These are phyloP conservation scores for Plebejus argus DNA, from an alignment of 2,888 invertebrate genomes.

Conservation along the genomic window DNA sequence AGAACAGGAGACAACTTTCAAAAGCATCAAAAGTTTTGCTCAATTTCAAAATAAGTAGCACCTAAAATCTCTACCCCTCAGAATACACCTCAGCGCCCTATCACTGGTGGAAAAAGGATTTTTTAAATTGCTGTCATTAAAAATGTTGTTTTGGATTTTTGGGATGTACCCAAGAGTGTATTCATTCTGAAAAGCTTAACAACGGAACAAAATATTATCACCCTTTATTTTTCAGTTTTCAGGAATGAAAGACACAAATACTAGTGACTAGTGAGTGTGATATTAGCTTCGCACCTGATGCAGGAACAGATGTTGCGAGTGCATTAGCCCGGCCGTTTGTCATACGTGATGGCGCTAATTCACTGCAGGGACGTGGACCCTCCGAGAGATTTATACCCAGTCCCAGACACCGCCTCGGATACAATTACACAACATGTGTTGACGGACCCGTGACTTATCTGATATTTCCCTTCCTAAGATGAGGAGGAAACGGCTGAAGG, in stretches of 20 bases:
- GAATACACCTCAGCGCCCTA: not conserved
- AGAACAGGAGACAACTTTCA: not conserved
- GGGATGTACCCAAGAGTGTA: no score
- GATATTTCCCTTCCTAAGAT: not conserved
- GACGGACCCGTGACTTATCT: conserved; percentile 13
- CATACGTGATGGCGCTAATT: conserved; percentile 68
- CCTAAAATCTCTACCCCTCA: not conserved
- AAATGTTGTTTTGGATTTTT: no score
- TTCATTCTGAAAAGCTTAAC: no score
- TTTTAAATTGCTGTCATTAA: not conserved
- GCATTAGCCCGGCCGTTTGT: conserved; percentile 68
- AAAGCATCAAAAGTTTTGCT: not conserved
- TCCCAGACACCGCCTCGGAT: not conserved
- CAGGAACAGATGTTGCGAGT: conserved; percentile 55
- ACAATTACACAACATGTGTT: conserved; percentile 31
- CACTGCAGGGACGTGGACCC: conserved; percentile 40
- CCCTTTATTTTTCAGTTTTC: not conserved
- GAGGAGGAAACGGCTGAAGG: not conserved
- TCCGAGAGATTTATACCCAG: not conserved
- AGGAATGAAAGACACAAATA: not conserved
- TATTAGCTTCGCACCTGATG: conserved; percentile 45
- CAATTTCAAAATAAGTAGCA: no score
- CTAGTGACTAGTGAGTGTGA: not conserved
- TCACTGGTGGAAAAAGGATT: not conserved
- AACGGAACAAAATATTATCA: not conserved